These are phyloP conservation scores for Sterna hirundo DNA, from an alignment of 2,113 vertebrate species.

Conservation along the genomic window DNA sequence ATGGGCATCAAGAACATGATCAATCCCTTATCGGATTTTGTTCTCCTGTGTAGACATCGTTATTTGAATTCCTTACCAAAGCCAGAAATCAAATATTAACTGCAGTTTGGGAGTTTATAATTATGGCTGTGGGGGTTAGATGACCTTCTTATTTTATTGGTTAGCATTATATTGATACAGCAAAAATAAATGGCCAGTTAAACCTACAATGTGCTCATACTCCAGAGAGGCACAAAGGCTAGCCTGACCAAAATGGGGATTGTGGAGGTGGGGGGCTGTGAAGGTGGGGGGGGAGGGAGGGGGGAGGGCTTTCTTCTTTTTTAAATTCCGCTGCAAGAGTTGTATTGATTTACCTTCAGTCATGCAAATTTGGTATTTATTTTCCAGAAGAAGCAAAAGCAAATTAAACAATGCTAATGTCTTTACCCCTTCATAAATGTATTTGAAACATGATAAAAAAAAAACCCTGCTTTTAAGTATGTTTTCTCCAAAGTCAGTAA, in stretches of 20 bases:
- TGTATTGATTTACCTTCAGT: neutral
- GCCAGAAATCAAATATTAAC: neutral
- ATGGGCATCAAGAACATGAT: neutral
- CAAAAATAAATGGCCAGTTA: neutral
- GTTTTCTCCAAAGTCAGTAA: constrained; percentile 50
- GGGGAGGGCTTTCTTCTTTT: neutral
- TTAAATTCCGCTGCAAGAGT: neutral
- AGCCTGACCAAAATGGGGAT: neutral
- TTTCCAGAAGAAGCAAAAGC: constrained; percentile 18
- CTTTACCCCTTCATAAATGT: constrained; percentile 40
- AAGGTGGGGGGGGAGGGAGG: no score
- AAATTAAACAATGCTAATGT: constrained; percentile 32
- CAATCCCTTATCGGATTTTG: neutral
- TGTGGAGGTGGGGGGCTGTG: neutral
- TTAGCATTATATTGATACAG: neutral
- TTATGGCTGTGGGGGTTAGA: neutral
- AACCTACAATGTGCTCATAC: neutral
- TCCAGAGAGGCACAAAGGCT: neutral
- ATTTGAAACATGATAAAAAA: constrained; percentile 43
- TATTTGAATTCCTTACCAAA: neutral
- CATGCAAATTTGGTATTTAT: neutral
- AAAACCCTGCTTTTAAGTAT: neutral
- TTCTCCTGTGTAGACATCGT: neutral
- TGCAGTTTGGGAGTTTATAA: neutral
- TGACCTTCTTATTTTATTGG: neutral